Evolutionary conservation across 2,888 invertebrate species (phyloP), one percentile per base, ranked within the genome.

Genomic region (Punctoribates punctum): DNA sequence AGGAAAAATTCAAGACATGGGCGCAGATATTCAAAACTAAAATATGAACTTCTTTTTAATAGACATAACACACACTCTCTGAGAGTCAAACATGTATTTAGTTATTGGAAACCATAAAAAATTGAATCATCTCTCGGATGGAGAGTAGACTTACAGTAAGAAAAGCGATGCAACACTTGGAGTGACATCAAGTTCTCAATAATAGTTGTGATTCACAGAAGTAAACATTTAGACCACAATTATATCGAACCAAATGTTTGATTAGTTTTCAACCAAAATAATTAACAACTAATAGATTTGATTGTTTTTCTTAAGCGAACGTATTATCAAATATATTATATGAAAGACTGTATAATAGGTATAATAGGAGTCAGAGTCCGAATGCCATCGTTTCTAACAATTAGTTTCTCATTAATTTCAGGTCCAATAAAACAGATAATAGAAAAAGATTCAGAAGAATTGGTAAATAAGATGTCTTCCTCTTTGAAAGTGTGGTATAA

Each of bases 401-500:
- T 60, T 60, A 29, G 15, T 60, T 60, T 23, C 20, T 57, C 9
- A 57, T 57, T 20, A 23, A 6, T 60, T 60, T 15, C 25, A 13
- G 15, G 1, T 20, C 27, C 25, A 60, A n/a, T 23, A 57, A 25
- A 62, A 62, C 29, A 34, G 62, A 62, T 38, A 67, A 38, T 67
- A 67, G 38, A 38, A 67, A 67, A 67, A 67, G 38, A 38, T 11
- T 38, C n/a, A 38, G n/a, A 67, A 67, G 65, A 38, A 48, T 46
- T 72, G 48, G 46, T 72, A 48, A 72, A 72, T 72, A 72, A 72
- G 72, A 72, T 72, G 72, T 72, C 72, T 72, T 72, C 72, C 72
- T 23, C 15, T n/a, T 70, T 13, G 72, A 72, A 72, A 72, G 72
- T 72, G 72, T 72, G 72, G 72, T 72, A 72, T 72, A 72, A 65